Conservation (phyloP, 1,140 invertebrate genomes). For the Triops longicaudatus region DNA sequence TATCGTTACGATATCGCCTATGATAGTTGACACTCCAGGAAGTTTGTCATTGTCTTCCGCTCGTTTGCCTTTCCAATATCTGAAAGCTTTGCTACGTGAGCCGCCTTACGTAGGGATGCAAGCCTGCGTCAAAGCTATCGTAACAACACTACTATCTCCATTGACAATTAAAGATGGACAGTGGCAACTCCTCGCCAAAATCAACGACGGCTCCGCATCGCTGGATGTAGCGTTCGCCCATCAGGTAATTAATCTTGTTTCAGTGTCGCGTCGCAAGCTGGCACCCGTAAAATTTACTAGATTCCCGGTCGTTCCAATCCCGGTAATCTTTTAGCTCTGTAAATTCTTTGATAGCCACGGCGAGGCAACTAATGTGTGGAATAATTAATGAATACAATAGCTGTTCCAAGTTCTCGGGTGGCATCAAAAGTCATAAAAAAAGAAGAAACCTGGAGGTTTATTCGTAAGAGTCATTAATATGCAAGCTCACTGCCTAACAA, state of each 20-base stretch:
- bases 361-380: not conserved
- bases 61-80: slow-evolving; percentile 11
- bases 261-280: not conserved
- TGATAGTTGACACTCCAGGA: not conserved
- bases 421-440: not conserved
- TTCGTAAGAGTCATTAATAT: not conserved
- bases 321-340: not conserved
- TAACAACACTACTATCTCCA: not conserved
- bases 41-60: slow-evolving; percentile 1
- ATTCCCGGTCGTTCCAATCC: not conserved
- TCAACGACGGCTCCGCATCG: slow-evolving; percentile 37
- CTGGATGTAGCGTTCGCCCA: slow-evolving; percentile 35
- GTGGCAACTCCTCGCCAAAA: slow-evolving; percentile 36
- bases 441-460: not conserved
- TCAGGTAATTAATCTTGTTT: slow-evolving; percentile 30
- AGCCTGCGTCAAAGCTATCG: not conserved
- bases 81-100: not conserved
- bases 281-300: not conserved
- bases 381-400: not conserved
- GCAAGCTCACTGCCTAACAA: not conserved
- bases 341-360: not conserved
- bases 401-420: not conserved
- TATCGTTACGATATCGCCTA: not conserved
- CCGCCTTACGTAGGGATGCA: not conserved
- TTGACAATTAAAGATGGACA: slow-evolving; percentile 20